Percentiles rank a stretch among this genome's conserved stretches.
phyloP scores from a whole-genome alignment of 2,113 vertebrate species.

The Dicrurus megarhynchus region DNA sequence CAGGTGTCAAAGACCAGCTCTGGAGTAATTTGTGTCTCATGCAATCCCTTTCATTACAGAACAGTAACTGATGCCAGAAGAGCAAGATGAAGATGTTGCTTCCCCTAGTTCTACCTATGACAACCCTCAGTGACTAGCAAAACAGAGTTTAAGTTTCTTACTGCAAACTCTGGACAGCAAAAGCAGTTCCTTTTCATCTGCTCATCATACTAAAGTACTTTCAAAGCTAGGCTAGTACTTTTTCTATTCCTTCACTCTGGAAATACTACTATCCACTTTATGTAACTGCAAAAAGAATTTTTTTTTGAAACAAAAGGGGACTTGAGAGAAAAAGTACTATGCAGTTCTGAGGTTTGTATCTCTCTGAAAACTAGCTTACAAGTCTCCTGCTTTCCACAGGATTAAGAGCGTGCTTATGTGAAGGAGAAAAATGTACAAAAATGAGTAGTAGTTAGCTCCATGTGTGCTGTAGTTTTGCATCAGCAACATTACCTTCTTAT shows the following conservation, averaged over 20 bases:
- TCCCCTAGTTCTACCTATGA: not conserved
- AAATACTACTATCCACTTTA: not conserved
- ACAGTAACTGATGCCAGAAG: not conserved
- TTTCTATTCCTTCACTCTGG: not conserved
- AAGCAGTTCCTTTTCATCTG: not conserved
- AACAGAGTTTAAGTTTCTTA: not conserved
- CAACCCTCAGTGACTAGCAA: not conserved
- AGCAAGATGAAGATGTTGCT: not conserved
- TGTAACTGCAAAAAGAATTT: not conserved
- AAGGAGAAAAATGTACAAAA: not conserved
- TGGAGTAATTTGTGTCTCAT: not conserved
- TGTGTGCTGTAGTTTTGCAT: not conserved
- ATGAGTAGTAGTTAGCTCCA: not conserved
- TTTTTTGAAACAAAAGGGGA: not conserved
- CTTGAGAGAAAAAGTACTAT: not conserved
- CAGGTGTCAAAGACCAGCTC: not conserved
- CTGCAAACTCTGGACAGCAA: not conserved
- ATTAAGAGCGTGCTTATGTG: not conserved
- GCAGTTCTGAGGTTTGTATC: not conserved
- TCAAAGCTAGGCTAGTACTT: not conserved
- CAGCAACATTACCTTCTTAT: not conserved
- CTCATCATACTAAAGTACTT: not conserved
- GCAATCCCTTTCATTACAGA: not conserved
- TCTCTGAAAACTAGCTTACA: not conserved
- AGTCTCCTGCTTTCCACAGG: not conserved